These are phyloP conservation scores for Fragum fragum DNA, from an alignment of 2,888 invertebrate species.

Conservation along the genomic window DNA sequence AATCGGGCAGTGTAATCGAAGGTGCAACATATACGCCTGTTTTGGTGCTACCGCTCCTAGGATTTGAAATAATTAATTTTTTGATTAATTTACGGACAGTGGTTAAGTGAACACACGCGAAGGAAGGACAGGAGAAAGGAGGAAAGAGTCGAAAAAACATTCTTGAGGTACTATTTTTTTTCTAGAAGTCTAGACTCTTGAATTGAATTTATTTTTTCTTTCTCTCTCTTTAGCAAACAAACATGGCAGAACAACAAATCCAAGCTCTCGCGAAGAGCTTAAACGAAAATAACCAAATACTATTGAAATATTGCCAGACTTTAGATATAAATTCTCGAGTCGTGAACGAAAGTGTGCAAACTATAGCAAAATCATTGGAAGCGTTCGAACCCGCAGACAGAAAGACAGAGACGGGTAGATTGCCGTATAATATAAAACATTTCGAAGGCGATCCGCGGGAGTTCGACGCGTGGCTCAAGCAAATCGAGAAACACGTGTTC, in stretches of 20 bases:
- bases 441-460: neutral
- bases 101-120: too few species aligned
- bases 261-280: neutral
- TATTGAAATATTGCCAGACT: neutral
- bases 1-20: too few species aligned
- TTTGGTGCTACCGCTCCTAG: too few species aligned
- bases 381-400: conserved; percentile 3
- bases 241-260: conserved; percentile 7
- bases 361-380: neutral
- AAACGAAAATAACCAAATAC: conserved; percentile 8
- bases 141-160: too few species aligned
- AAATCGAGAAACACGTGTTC: conserved; percentile 12
- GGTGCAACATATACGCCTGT: too few species aligned
- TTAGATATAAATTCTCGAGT: neutral
- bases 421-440: neutral
- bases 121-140: too few species aligned
- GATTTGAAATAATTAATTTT: too few species aligned
- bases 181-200: too few species aligned
- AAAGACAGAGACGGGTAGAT: neutral
- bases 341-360: neutral
- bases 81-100: too few species aligned
- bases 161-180: too few species aligned
- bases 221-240: too few species aligned
- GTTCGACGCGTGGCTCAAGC: conserved; percentile 5
- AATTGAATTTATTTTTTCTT: too few species aligned